Percentiles rank a stretch among this genome's conserved stretches.
These are phyloP conservation scores for Kryphioiulus occultus DNA, from an alignment of 2,888 invertebrate genomes.

Conservation along the genomic window DNA sequence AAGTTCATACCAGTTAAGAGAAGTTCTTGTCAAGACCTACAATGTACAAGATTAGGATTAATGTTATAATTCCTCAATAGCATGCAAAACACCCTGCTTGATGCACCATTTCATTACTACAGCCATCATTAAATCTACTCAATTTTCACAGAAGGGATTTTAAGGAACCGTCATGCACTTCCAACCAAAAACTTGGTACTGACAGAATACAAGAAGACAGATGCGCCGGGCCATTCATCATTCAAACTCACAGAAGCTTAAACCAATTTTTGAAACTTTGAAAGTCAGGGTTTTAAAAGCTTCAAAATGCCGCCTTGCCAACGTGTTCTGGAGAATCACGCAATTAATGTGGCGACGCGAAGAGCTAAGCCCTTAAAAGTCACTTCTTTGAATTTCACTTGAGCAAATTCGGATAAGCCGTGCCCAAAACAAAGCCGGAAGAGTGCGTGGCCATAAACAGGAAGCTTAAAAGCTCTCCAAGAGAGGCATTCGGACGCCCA, in stretches of 20 bases:
- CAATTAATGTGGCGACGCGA: not conserved
- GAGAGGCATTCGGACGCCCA: not conserved
- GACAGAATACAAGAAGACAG: not conserved
- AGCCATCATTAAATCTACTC: no score
- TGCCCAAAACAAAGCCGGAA: not conserved
- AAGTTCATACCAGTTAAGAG: no score
- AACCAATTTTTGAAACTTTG: constrained; percentile 1
- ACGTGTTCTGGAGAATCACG: not conserved
- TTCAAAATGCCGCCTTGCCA: not conserved
- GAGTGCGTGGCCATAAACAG: constrained; percentile 22
- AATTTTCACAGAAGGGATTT: not conserved
- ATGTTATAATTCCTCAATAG: no score
- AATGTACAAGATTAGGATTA: no score
- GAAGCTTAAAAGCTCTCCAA: not conserved
- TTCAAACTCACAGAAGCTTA: not conserved
- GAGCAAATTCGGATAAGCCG: constrained; percentile 9
- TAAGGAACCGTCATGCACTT: not conserved
- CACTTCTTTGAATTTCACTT: constrained; percentile 30
- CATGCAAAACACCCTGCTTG: no score
- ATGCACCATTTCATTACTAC: no score
- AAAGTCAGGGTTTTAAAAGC: not conserved
- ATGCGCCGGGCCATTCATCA: not conserved
- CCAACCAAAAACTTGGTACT: not conserved
- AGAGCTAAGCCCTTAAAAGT: constrained; percentile 27
- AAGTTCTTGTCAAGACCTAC: no score